Conservation (phyloP, 2,113 vertebrate genomes). For the Macquaria ambigua region DNA sequence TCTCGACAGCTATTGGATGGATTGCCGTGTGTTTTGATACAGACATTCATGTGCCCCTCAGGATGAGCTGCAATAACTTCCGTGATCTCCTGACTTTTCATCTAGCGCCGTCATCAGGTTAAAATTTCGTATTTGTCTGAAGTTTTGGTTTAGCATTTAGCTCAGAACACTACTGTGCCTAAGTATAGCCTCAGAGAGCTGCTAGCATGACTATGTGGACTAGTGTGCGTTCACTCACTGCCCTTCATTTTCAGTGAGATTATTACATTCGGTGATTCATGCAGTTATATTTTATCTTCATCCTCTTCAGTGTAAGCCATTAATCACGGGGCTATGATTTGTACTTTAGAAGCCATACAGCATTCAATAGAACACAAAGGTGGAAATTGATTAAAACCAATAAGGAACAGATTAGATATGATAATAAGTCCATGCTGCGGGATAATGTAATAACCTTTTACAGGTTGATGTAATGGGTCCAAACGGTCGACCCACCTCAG, state of each 20-base stretch:
- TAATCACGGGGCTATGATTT: background rate
- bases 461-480: background rate
- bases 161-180: too few relatives aligned
- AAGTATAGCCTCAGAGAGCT: background rate
- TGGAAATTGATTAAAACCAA: too few relatives aligned
- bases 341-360: background rate
- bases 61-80: too few relatives aligned
- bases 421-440: too few relatives aligned
- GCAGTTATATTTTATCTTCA: background rate
- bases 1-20: too few relatives aligned
- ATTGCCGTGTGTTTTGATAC: too few relatives aligned
- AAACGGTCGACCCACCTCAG: background rate
- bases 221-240: background rate
- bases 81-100: too few relatives aligned
- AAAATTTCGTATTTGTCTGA: too few relatives aligned
- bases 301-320: background rate
- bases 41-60: too few relatives aligned
- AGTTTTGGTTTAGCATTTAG: too few relatives aligned
- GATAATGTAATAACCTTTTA: background rate
- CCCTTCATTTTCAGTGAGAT: background rate
- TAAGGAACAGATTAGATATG: background rate
- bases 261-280: background rate
- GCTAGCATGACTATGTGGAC: too few relatives aligned
- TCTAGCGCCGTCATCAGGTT: too few relatives aligned
- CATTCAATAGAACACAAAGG: background rate